These are phyloP conservation scores for Gobio occitaniae DNA, from an alignment of 2,797 vertebrate genomes.

Conservation along the genomic window DNA sequence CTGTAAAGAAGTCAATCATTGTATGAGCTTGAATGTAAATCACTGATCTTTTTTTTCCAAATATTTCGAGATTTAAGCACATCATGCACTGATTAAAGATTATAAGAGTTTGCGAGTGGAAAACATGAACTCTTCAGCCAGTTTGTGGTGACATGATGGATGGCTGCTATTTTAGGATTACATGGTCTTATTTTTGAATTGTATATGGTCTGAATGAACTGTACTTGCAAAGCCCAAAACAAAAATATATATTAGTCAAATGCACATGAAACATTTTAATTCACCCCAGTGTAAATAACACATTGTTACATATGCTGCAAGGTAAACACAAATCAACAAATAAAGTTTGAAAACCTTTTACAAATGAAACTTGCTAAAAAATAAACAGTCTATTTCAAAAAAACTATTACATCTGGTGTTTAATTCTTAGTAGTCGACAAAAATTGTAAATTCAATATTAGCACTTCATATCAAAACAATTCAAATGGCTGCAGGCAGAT, in stretches of 20 bases:
- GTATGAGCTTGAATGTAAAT: slow-evolving; percentile 9
- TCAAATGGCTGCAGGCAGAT: neutral
- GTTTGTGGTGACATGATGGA: neutral
- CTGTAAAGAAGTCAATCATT: slow-evolving; percentile 8
- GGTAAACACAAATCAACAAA: slow-evolving; percentile 21
- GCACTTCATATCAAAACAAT: neutral
- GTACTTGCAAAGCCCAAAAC: neutral
- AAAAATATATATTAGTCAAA: neutral
- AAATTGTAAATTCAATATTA: neutral
- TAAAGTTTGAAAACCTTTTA: neutral
- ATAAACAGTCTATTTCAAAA: slow-evolving; percentile 27
- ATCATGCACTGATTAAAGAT: slow-evolving; percentile 15
- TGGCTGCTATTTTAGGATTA: slow-evolving; percentile 11
- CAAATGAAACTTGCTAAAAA: slow-evolving; percentile 23
- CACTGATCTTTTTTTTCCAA: neutral
- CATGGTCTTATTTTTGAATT: neutral
- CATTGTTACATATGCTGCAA: slow-evolving; percentile 20
- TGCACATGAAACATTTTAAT: slow-evolving; percentile 28
- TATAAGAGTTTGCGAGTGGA: neutral
- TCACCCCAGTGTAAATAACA: slow-evolving; percentile 24
- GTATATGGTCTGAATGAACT: neutral
- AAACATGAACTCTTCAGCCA: neutral
- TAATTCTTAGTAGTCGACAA: neutral
- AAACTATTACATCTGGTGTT: neutral
- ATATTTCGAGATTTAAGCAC: slow-evolving; percentile 1